A percentile compares a stretch with the other conserved stretches of the same genome.
Evolutionary conservation across 2,888 invertebrate genomes (phyloP).

Genomic region (Temnothorax unifasciatus): DNA sequence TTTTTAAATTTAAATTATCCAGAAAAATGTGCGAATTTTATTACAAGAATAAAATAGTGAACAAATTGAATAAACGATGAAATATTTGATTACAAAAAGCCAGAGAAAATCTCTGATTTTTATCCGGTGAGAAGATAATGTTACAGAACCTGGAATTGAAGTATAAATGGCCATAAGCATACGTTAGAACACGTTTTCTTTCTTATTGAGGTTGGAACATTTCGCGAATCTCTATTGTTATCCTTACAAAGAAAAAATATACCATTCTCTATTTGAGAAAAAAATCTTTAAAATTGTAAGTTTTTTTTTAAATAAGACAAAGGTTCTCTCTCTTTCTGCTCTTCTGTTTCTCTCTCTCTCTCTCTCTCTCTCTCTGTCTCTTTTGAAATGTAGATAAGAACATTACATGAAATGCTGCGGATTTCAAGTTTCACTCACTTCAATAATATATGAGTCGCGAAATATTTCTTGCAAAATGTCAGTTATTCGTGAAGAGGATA

Average conservation of each 20-base stretch:
- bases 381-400: conserved; percentile 15
- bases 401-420: conserved; percentile 20
- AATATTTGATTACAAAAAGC: background rate
- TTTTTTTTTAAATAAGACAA: background rate
- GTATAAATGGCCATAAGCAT: conserved; percentile 7
- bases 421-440: conserved; percentile 16
- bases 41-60: background rate
- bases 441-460: background rate
- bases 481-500: conserved; percentile 22
- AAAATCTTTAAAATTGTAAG: background rate
- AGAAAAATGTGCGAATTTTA: background rate
- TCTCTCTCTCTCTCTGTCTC: background rate
- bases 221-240: conserved; percentile 11
- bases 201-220: background rate
- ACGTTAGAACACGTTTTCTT: conserved; percentile 17
- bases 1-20: background rate
- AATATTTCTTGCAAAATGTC: conserved; percentile 12
- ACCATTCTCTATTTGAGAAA: background rate
- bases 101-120: background rate
- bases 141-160: conserved; percentile 33
- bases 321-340: background rate
- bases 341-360: background rate
- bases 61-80: background rate
- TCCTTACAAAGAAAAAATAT: background rate
- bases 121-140: conserved; percentile 13